Evolutionary conservation across 2,888 invertebrate genomes (phyloP), one percentile per base, ranked within the genome.

Genomic region (Nomada fabriciana): DNA sequence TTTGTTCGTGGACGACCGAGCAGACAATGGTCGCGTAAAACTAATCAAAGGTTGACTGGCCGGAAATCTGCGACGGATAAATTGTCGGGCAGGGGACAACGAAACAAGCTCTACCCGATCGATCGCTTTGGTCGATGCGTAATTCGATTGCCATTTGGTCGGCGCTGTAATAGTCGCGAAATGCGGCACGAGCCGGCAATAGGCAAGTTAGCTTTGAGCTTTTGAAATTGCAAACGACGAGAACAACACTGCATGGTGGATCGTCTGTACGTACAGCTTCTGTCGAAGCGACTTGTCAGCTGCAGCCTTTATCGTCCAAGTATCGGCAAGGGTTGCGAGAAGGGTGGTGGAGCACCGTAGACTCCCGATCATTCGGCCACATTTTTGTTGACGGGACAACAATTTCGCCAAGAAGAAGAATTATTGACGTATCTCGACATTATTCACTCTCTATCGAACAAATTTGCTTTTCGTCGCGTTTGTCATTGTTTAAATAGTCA

Each of bases 281-380:
- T 92, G 91, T 93, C 92, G 87, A 91, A 92, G 91, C 90, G 87
- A 90, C 87, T 91, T 92, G 92, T 92, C 92, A 91, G 86, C 84
- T 88, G 86, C 92, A 92, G 92, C 90, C 89, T 91, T 91, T 92
- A 90, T 92, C 91, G 86, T 82, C 68, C 67, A 82, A 86, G 86
- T 89, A 90, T 86, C 88, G 82, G 72, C 7, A 13, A 20, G 23
- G 57, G 23, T 25, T 20, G 43, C 15, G 59, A 36, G 2, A 36
- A 29, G 1, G 43, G 42, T 61, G 69, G 11, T 5, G 7, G 36
- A 36, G 36, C 7, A 9, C 36, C 36, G 36, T 7, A 1, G 36
- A 36, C 36, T 7, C 7, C 36, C 36, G 36, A 36, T 36, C 7
- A 36, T 36, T 0, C 7, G 36, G 36, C 7, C 1, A 7, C 36